Evolutionary conservation across 2,888 invertebrate genomes (phyloP), one percentile per base, ranked within the genome.

Genomic region (Pecten maximus): DNA sequence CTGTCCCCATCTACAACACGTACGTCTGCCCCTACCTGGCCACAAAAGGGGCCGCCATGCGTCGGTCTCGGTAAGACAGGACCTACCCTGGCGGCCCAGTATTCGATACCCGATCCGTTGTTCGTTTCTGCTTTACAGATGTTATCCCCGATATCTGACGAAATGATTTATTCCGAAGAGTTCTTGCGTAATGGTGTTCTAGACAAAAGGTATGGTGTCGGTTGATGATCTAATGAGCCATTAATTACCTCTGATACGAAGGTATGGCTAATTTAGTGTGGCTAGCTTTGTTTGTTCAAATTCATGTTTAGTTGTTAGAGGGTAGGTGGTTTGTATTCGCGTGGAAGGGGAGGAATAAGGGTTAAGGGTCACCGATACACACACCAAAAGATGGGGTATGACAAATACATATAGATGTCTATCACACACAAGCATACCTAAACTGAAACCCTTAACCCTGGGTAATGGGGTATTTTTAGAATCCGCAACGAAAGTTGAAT

Each of bases 151-250:
- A 74, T 74, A 35, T 74, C 74, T 74, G 74, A 28, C 74, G 74
- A 74, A 74, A 74, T 74, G 74, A 74, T 74, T 74, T 74, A 74
- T 35, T 74, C 74, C 74, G 74, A 74, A 74, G 74, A 74, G 74
- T 74, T 74, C 74, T 74, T 74, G 74, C 74, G 74, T 74, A 74
- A 74, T 74, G 74, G 74, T 74, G 74, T 28, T 10, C 74, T 10
- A 28, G 74, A 74, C 74, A 74, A 74, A 12, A 74, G 74, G 4
- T 28, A 35, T 74, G 74, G 74, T 74, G 74, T 74, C 74, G 28
- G 74, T 74, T 74, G 74, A 74, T 74, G 74, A 74, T 74, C 74
- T 74, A 74, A 74, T 74, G 74, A 74, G 74, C 28, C 35, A 74
- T 74, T 74, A 74, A 74, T 74, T 74, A 74, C 74, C 74, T 6